Evolutionary conservation across 2,797 vertebrate genomes (phyloP), one percentile per base, ranked within the genome.

Genomic region (Cyclura pinguis): DNA sequence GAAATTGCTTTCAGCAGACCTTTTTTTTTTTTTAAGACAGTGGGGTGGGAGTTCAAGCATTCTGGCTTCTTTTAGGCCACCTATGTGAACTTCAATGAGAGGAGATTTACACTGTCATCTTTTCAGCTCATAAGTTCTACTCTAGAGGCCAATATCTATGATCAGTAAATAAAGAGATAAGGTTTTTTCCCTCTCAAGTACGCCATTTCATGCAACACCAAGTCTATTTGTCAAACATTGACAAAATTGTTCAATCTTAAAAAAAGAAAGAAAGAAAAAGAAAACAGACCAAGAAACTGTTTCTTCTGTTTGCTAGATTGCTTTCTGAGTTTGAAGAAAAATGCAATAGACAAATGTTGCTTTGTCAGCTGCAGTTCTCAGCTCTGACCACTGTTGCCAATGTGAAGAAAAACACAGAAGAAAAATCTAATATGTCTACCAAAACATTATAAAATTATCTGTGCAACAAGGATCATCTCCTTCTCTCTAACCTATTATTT

Each of bases 301-400:
- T 89, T 80, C 22, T 47, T 47, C 59, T 78, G 12, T 55, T 85
- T 85, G 80, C 50, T 47, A 50, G 29, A 78, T 91, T 24, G 14
- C 57, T 77, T 73, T 47, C 20, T 24, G 42, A 20, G 47, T 76
- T 50, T 50, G 18, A 74, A 76, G 69, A 38, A 82, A 57, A 52
- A 69, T 69, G 35, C 6, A 7, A 47, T 69, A 18, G 64, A 84
- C 20, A 88, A 78, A 78, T 77, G 42, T 57, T 35, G 24, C 57
- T 84, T 35, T 72, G 64, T 72, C 82, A 92, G 74, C 62, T 62
- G 55, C 9, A 24, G 9, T 59, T 73, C 57, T 32, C 85, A 86
- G 5, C 92, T 92, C 77, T 89, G 76, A 91, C 89, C 88, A 88
- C 22, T 86, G 38, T 50, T 57, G 24, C 50, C 64, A n/a, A 78